These are phyloP conservation scores for Oscarella lobularis DNA, from an alignment of 37 sponge, comb jelly and placozoan species.

Conservation along the genomic window DNA sequence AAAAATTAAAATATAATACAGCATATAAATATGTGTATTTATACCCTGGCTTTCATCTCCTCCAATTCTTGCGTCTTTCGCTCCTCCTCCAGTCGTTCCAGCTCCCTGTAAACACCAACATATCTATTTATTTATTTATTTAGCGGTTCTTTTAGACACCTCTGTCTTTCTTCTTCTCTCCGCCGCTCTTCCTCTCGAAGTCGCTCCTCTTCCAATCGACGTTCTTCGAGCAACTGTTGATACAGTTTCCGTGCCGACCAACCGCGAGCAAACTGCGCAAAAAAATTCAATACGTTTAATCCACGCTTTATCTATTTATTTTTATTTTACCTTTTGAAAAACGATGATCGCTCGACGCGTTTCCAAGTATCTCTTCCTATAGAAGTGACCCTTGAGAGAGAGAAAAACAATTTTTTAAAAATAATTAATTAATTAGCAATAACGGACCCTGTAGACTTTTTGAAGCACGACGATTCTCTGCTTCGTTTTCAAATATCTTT, in stretches of 20 bases:
- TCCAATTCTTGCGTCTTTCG: slow-evolving; percentile 64
- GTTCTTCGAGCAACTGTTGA: slow-evolving; percentile 46
- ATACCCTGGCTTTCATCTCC: slow-evolving; percentile 46
- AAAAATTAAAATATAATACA: slow-evolving; percentile 6
- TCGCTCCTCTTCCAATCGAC: slow-evolving; percentile 76
- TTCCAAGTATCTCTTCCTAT: neutral
- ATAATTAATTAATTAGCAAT: neutral
- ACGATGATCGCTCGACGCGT: neutral
- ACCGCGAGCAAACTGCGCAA: slow-evolving; percentile 55
- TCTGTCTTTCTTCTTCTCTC: slow-evolving; percentile 31
- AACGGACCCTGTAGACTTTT: slow-evolving; percentile 38
- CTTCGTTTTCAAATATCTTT: slow-evolving; percentile 30
- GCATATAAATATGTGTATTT: neutral
- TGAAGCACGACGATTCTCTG: slow-evolving; percentile 37
- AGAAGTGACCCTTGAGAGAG: neutral
- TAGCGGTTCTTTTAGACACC: too few relatives aligned
- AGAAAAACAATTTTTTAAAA: too few relatives aligned
- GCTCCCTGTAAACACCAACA: slow-evolving; percentile 38
- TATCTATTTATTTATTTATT: too few relatives aligned
- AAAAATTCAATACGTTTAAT: too few relatives aligned
- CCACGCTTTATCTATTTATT: neutral
- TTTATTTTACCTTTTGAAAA: slow-evolving; percentile 5
- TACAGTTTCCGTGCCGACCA: slow-evolving; percentile 62
- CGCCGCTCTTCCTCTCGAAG: slow-evolving; percentile 71
- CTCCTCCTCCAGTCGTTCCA: slow-evolving; percentile 75